These are phyloP conservation scores for Chrosomus eos DNA, from an alignment of 2,797 vertebrate species.

Conservation along the genomic window DNA sequence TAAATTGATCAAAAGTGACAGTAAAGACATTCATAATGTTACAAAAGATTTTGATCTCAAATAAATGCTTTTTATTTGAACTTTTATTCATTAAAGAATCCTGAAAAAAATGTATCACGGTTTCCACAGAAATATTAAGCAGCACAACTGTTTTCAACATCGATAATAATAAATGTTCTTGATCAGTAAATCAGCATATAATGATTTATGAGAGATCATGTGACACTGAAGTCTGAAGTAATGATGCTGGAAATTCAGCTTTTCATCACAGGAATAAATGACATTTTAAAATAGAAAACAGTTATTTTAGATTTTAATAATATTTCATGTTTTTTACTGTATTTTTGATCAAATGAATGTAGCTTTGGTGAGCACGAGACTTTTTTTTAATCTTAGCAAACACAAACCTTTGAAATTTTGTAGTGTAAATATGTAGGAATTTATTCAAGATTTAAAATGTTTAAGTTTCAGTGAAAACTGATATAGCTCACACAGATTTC, in stretches of 20 bases:
- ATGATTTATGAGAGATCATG: not conserved
- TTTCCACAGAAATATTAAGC: not conserved
- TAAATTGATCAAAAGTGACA: conserved; percentile 1
- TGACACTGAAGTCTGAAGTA: not conserved
- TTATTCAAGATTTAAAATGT: not conserved
- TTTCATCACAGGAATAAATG: not conserved
- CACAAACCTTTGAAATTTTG: not conserved
- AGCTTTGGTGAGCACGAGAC: not conserved
- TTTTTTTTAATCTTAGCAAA: not conserved
- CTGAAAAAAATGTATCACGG: not conserved
- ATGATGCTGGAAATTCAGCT: not conserved
- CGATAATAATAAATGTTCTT: too few relatives aligned
- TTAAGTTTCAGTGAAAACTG: not conserved
- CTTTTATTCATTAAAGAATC: not conserved
- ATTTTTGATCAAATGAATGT: conserved; percentile 9
- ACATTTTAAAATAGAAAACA: not conserved
- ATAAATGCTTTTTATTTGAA: not conserved
- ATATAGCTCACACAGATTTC: not conserved
- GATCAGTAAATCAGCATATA: not conserved
- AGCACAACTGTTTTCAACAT: not conserved
- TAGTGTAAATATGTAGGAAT: not conserved
- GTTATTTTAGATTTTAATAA: too few relatives aligned
- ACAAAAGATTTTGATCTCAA: not conserved
- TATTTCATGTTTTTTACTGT: not conserved
- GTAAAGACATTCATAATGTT: not conserved